phyloP scores from a whole-genome alignment of 2,888 invertebrate species.

The Thera obeliscata region DNA sequence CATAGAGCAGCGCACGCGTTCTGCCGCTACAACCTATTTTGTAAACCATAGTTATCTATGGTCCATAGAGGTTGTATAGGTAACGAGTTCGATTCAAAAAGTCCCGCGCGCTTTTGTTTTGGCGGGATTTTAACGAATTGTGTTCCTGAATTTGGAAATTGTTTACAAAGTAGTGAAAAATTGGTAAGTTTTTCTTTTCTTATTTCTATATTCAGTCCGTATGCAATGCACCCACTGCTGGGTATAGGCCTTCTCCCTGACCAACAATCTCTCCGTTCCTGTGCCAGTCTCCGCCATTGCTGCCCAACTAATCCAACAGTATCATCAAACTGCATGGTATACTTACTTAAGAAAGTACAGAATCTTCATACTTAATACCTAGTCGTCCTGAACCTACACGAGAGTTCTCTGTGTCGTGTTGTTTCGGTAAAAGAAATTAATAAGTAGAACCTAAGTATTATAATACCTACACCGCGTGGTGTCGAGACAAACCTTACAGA shows the following conservation, averaged over 20 bases:
- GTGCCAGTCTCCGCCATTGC: too few relatives aligned
- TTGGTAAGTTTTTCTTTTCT: constrained; percentile 49
- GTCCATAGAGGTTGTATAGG: constrained; percentile 70
- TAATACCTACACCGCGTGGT: too few relatives aligned
- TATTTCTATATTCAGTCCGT: not conserved
- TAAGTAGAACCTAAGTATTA: too few relatives aligned
- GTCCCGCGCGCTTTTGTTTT: constrained; percentile 59
- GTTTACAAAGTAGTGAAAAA: constrained; percentile 48
- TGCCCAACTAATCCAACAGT: too few relatives aligned
- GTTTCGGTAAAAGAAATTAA: too few relatives aligned
- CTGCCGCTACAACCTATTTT: constrained; percentile 71
- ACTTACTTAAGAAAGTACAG: not conserved
- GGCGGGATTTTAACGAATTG: constrained; percentile 47
- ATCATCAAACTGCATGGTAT: too few relatives aligned
- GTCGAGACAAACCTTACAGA: too few relatives aligned
- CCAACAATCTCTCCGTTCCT: too few relatives aligned
- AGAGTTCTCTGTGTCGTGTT: too few relatives aligned
- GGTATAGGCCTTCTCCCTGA: too few relatives aligned
- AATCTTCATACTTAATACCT: not conserved
- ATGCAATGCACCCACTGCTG: too few relatives aligned
- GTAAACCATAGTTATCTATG: constrained; percentile 38
- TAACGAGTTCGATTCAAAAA: constrained; percentile 53
- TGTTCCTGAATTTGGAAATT: constrained; percentile 44
- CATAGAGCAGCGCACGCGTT: constrained; percentile 72
- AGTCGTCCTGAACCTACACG: too few relatives aligned